Base-by-base conservation (phyloP, 2,113 vertebrate genomes). In the Hassar affinis region DNA sequence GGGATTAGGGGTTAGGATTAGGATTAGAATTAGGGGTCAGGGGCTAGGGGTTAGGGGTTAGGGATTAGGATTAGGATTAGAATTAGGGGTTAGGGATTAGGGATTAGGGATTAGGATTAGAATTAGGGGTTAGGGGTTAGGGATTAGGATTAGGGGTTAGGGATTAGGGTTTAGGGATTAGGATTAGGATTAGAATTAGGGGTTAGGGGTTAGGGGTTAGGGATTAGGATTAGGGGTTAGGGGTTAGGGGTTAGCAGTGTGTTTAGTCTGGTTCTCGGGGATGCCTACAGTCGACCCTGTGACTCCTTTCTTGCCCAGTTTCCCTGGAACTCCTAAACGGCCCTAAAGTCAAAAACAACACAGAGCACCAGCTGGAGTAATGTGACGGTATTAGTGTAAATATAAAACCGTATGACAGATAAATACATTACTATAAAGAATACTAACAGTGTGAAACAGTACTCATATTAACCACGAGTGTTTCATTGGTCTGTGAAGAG, bases 241-340 rank as follows among this genome's bases (percentile, higher is more conserved):
- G 18, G 51, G 20, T 54, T 15, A 57, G 30, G 6, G 75, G 3
- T 57, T 54, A 54, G 49, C 22, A 38, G 22, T 25, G 54, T 25
- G 35, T 49, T 72, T 7, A 27, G 54, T 15, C 14, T 18, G 42
- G 54, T 52, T 62, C 17, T 42, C 69, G 59, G 42, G 74, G 82
- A 85, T 88, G 90, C 93, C 27, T 92, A 94, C 94, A 20, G 84
- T 90, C 77, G 87, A 86, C 79, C 94, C 94, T 57, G 52, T 49
- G 74, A 85, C 84, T 90, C 94, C 94, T 88, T 91, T 94, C 61
- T 33, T 86, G 56, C 94, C 93, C 80, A 92, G 91, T 52, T 90
- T 93, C 51, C 94, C 94, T 84, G 85, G 74, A 81, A 91, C 88
- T 84, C 94, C 94, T 62, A 91, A 88, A 20, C 79, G 87, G 1